Conservation (phyloP, 2,888 invertebrate species). For the Ferdinandea cuprea region DNA sequence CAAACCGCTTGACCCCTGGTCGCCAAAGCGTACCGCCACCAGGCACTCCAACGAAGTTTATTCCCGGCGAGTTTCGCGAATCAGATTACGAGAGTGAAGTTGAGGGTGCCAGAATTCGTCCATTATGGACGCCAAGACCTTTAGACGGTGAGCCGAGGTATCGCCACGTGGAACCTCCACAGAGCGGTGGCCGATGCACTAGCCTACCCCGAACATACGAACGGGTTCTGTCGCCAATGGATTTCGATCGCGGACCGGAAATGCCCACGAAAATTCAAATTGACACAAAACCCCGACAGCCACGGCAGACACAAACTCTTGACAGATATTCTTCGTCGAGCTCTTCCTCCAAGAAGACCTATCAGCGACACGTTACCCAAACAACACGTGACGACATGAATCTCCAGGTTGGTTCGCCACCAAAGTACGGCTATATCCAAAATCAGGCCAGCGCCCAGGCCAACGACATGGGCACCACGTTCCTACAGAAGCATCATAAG, state of each 20-base stretch:
- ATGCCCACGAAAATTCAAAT: conserved; percentile 82
- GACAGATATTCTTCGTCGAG: conserved; percentile 78
- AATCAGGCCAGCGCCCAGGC: conserved; percentile 84
- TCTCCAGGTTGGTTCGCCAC: conserved; percentile 85
- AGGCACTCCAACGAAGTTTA: conserved; percentile 87
- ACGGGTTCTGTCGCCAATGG: conserved; percentile 85
- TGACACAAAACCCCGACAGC: conserved; percentile 76
- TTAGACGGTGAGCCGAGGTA: conserved; percentile 86
- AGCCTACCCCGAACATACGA: conserved; percentile 84
- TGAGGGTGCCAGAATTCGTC: conserved; percentile 85
- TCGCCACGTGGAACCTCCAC: conserved; percentile 86
- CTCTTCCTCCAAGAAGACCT: conserved; percentile 73
- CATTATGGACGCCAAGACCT: conserved; percentile 87
- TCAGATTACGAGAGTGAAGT: conserved; percentile 89
- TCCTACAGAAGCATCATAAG: conserved; percentile 88
- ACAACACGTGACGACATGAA: conserved; percentile 80
- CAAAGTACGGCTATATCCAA: conserved; percentile 85
- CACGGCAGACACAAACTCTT: conserved; percentile 79
- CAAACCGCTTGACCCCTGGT: conserved; percentile 80
- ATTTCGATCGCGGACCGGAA: conserved; percentile 85
- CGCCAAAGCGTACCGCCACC: conserved; percentile 82
- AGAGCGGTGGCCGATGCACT: conserved; percentile 83
- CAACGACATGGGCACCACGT: conserved; percentile 87
- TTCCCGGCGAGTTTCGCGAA: conserved; percentile 87
- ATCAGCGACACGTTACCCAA: conserved; percentile 75